These are phyloP conservation scores for Mystacornis crossleyi DNA, from an alignment of 2,113 vertebrate species.

Conservation along the genomic window DNA sequence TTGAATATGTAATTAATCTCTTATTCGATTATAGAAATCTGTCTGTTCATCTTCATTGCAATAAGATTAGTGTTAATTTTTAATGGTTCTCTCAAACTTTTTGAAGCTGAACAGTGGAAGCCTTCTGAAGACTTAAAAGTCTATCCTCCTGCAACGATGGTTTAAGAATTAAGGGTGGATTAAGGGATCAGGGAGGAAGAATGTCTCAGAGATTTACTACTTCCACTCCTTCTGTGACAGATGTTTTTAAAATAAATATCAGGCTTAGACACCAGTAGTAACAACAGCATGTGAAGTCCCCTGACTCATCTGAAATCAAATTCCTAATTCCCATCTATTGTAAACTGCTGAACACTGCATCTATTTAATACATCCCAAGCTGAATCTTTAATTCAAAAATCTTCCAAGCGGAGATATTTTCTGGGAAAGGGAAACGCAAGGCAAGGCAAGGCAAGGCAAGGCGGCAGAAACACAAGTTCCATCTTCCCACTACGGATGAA, in stretches of 20 bases:
- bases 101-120: not conserved
- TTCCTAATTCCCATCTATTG: not conserved
- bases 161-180: not conserved
- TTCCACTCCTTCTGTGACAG: not conserved
- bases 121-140: not conserved
- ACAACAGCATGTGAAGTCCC: not conserved
- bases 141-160: not conserved
- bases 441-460: no score
- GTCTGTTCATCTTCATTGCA: not conserved
- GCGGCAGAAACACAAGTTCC: not conserved
- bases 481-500: not conserved
- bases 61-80: not conserved
- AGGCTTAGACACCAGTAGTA: not conserved
- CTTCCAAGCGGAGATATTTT: not conserved
- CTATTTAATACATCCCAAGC: not conserved
- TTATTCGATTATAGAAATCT: not conserved
- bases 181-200: not conserved
- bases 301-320: not conserved
- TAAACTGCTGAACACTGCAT: not conserved
- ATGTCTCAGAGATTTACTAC: not conserved
- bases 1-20: not conserved
- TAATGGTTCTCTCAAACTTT: not conserved
- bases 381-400: not conserved
- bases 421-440: no score
- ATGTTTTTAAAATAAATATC: not conserved